Evolutionary conservation across 2,797 vertebrate species (phyloP), one percentile per base, ranked within the genome.

Genomic region (Melanotaenia trifasciata): DNA sequence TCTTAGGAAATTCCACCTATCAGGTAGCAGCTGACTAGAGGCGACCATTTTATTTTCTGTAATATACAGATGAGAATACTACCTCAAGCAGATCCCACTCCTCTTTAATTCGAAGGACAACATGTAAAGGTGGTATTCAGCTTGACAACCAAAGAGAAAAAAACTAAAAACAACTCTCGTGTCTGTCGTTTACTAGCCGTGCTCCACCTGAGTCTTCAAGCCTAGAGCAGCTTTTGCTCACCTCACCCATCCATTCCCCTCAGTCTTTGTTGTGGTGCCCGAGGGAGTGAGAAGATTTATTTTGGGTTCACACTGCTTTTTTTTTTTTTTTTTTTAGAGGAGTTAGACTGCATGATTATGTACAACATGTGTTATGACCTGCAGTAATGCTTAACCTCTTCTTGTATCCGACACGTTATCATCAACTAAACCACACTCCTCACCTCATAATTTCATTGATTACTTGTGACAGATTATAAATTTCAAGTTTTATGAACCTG

Each of bases 161-260:
- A 60, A 71, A 56, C 0, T 5, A 51, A 20, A 16, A 51, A n/a
- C 26, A 63, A 66, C 66, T 68, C 30, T 71, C 83, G 74, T 57
- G 57, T 74, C 65, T 28, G 61, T 68, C 62, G 40, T 74, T 82
- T 45, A 10, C 30, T 76, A 45, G 72, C 24, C 26, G 24, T 2
- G 3, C 43, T 86, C 45, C 79, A 87, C 78, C 85, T 82, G 80
- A 78, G 65, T 75, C 43, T 59, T 66, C 18, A 59, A 16, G 85
- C 87, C 80, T 57, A 72, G 67, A 84, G 84, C 74, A 12, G 32
- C 72, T 78, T 65, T 51, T 78, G 75, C 81, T 67, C 65, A 74
- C 78, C 70, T 81, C 79, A 78, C 54, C 69, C 53, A 51, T 84
- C 77, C 53, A 63, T 81, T 75, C 67, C 57, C 54, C 50, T 85